Evolutionary conservation across 1,140 invertebrate genomes (phyloP).

Genomic region (Lucilia cuprina): DNA sequence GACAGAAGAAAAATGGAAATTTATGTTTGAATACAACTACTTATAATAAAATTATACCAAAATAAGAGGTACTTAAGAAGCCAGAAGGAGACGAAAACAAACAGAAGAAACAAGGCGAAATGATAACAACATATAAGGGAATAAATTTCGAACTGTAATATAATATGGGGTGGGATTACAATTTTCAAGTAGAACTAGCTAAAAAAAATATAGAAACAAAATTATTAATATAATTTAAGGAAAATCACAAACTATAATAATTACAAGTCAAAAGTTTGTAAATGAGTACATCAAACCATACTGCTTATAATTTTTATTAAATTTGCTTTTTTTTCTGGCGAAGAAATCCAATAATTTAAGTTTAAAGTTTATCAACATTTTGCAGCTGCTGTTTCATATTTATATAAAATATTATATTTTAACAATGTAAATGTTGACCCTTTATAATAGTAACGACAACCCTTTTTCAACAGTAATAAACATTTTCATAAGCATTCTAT

Average conservation of each 20-base stretch:
- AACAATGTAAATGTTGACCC: slow-evolving; percentile 21
- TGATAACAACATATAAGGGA: not conserved
- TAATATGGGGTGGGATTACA: not conserved
- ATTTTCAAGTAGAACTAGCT: no score
- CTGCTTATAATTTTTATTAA: not conserved
- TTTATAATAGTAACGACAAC: not conserved
- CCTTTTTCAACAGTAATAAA: not conserved
- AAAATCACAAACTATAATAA: slow-evolving; percentile 10
- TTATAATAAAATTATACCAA: slow-evolving; percentile 34
- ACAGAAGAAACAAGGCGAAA: not conserved
- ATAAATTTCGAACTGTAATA: not conserved
- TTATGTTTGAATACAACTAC: slow-evolving; percentile 28
- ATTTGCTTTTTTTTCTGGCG: no score
- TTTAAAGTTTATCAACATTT: slow-evolving; percentile 9
- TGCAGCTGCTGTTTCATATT: not conserved
- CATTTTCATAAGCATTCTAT: not conserved
- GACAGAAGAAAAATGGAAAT: slow-evolving; percentile 30
- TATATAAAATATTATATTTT: not conserved
- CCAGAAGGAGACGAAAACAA: not conserved
- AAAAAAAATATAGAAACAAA: not conserved
- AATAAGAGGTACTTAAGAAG: slow-evolving; percentile 18
- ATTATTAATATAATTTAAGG: not conserved
- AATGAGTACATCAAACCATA: slow-evolving; percentile 5
- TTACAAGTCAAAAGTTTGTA: not conserved
- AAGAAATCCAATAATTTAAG: no score